These are phyloP conservation scores for Caenorhabditis zanzibari DNA, from an alignment of 2,888 invertebrate genomes.

Conservation along the genomic window DNA sequence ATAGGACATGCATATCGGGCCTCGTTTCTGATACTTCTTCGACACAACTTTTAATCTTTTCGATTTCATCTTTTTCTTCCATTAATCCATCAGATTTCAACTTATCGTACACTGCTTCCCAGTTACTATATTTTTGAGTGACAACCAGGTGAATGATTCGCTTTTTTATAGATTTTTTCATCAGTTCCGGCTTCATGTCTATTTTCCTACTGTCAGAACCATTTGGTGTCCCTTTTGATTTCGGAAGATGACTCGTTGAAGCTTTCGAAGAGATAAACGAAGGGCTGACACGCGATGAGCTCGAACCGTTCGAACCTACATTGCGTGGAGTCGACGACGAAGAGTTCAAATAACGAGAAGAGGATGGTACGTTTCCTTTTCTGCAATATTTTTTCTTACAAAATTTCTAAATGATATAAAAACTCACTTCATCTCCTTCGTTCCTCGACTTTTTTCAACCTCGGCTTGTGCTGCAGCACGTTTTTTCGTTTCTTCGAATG, in stretches of 20 bases:
- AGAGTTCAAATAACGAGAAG: conserved; percentile 51
- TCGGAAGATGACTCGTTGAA: conserved; percentile 39
- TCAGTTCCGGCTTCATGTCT: conserved; percentile 68
- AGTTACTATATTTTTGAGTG: conserved; percentile 69
- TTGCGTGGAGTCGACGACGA: conserved; percentile 52
- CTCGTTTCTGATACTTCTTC: conserved; percentile 65
- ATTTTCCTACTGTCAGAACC: conserved; percentile 31
- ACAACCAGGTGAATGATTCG: conserved; percentile 75
- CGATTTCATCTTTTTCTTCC: conserved; percentile 60
- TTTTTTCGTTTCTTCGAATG: conserved; percentile 80
- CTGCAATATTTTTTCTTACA: conserved; percentile 9
- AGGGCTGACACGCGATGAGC: conserved; percentile 59
- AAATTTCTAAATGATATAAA: background rate
- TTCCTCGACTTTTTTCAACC: conserved; percentile 75
- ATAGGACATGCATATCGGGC: conserved; percentile 20
- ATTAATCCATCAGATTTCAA: conserved; percentile 69
- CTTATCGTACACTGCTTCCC: conserved; percentile 69
- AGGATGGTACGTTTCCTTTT: conserved; percentile 26
- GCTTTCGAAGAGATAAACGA: conserved; percentile 47
- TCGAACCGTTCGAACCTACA: conserved; percentile 40
- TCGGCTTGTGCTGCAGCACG: conserved; percentile 77
- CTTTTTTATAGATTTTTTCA: conserved; percentile 68
- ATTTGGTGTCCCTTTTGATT: conserved; percentile 48
- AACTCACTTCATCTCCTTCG: conserved; percentile 74
- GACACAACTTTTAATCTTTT: conserved; percentile 56